Evolutionary conservation across 1,140 invertebrate genomes (phyloP).

Genomic region (Doryteuthis pealeii): DNA sequence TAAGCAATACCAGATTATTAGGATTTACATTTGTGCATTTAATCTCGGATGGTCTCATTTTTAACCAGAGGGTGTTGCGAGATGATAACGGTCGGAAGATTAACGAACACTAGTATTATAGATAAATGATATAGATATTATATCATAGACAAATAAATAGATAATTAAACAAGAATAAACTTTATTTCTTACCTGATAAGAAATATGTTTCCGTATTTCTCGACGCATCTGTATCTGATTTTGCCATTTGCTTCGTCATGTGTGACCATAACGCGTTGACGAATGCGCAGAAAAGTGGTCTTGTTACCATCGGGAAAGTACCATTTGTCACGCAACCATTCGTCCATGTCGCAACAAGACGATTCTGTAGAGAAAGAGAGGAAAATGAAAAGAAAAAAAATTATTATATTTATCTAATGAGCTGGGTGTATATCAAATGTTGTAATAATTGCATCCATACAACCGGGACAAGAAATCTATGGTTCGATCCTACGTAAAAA

Average conservation of each 20-base stretch:
- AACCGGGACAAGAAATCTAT: neutral
- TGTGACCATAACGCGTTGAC: neutral
- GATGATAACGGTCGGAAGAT: too few species aligned
- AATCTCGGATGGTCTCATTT: too few species aligned
- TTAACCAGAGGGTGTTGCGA: too few species aligned
- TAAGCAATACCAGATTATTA: too few species aligned
- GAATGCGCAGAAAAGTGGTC: constrained; percentile 10
- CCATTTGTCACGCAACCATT: constrained; percentile 4
- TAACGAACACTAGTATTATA: too few species aligned
- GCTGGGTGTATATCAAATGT: neutral
- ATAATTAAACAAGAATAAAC: too few species aligned
- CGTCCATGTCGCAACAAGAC: neutral
- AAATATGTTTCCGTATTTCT: neutral
- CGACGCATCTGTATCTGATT: constrained; percentile 7
- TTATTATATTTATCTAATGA: neutral
- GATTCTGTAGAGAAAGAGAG: neutral
- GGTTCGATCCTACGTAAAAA: neutral
- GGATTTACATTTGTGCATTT: too few species aligned
- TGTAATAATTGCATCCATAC: neutral
- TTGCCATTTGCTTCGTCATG: neutral
- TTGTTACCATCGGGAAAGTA: neutral
- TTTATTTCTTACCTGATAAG: constrained; percentile 7
- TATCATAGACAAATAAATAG: too few species aligned
- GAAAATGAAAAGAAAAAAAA: neutral
- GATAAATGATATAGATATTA: too few species aligned